These are phyloP conservation scores for Magallana angulata DNA, from an alignment of 1,140 invertebrate species.

Conservation along the genomic window DNA sequence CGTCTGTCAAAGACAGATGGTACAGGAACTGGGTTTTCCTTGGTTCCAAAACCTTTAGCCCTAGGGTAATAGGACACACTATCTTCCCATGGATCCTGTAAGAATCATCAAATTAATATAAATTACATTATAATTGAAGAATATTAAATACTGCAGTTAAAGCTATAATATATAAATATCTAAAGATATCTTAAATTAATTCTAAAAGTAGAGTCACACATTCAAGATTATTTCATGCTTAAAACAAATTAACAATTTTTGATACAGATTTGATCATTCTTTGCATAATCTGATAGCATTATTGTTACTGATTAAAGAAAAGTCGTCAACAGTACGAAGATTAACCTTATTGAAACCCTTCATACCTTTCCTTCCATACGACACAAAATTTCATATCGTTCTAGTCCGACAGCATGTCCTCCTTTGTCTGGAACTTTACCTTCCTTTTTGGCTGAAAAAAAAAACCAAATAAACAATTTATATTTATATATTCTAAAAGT, in stretches of 20 bases:
- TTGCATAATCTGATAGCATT: too few species aligned
- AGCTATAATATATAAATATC: too few species aligned
- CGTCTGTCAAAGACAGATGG: background rate
- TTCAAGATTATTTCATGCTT: too few species aligned
- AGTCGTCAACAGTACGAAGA: background rate
- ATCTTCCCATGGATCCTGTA: constrained; percentile 10
- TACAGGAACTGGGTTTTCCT: constrained; percentile 6
- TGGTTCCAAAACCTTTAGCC: constrained; percentile 17
- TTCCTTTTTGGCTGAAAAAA: background rate
- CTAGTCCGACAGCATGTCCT: constrained; percentile 25
- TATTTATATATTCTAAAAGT: too few species aligned
- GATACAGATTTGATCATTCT: too few species aligned
- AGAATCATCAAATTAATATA: background rate
- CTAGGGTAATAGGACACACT: background rate
- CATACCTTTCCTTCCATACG: constrained; percentile 9
- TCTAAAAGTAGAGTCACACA: too few species aligned
- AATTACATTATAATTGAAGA: background rate
- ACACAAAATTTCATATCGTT: constrained; percentile 30
- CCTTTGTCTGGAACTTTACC: constrained; percentile 12
- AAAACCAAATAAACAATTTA: too few species aligned
- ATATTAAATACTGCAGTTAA: too few species aligned
- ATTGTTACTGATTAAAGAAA: background rate
- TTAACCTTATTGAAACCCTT: background rate
- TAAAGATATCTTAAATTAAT: too few species aligned
- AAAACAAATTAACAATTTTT: too few species aligned